Evolutionary conservation across 2,888 invertebrate genomes (phyloP).

Genomic region (Sarcophaga rosellei): DNA sequence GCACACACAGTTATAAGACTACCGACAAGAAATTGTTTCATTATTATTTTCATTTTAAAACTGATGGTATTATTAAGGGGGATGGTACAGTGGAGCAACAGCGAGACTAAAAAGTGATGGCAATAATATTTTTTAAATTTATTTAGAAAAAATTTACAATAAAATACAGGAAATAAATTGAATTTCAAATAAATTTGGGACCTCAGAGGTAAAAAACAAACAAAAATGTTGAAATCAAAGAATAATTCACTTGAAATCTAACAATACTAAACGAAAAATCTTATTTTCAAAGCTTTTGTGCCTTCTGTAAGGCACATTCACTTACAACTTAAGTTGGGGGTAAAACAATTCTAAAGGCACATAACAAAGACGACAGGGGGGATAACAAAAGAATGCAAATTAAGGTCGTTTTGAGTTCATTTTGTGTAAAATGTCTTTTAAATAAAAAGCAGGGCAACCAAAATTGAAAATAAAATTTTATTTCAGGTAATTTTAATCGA

Average conservation of each 20-base stretch:
- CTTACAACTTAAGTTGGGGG: neutral
- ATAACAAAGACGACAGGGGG: conserved; percentile 28
- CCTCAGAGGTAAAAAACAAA: too few species aligned
- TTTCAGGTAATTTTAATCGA: neutral
- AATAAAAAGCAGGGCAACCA: neutral
- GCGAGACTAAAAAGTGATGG: neutral
- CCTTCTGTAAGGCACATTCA: neutral
- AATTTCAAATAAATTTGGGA: too few species aligned
- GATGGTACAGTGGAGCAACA: neutral
- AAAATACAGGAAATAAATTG: too few species aligned
- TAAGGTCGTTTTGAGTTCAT: conserved; percentile 28
- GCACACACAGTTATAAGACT: conserved; percentile 42
- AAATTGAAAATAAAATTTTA: neutral
- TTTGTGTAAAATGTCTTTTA: conserved; percentile 7
- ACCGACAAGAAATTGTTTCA: conserved; percentile 48
- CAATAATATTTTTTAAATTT: too few species aligned
- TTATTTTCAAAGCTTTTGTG: neutral
- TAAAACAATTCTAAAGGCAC: conserved; percentile 28
- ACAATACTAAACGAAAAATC: too few species aligned
- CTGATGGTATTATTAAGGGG: conserved; percentile 39
- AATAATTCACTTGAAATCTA: too few species aligned
- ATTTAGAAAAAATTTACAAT: too few species aligned
- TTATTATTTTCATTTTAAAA: conserved; percentile 30
- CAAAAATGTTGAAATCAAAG: too few species aligned
- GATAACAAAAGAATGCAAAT: conserved; percentile 35